Conservation (phyloP, 2,888 invertebrate genomes). For the Branchipolynoe longqiensis region DNA sequence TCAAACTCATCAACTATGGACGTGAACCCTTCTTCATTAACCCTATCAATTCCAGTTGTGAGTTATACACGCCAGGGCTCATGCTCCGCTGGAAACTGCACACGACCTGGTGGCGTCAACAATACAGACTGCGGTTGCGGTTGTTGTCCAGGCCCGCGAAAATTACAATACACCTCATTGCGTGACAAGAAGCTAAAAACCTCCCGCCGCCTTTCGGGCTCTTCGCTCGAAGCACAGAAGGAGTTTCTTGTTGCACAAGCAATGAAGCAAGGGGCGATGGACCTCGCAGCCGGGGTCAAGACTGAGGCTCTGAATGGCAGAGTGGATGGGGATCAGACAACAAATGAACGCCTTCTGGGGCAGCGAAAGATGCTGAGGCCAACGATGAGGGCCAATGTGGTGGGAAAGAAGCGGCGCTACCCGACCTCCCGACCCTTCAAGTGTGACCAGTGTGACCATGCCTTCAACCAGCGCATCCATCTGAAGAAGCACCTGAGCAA, state of each 20-base stretch:
- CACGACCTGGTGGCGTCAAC: neutral
- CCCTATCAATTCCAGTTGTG: constrained; percentile 73
- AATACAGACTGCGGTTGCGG: constrained; percentile 20
- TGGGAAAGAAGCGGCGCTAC: constrained; percentile 68
- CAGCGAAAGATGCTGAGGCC: neutral
- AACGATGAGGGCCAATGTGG: neutral
- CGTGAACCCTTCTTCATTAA: constrained; percentile 17
- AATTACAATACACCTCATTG: neutral
- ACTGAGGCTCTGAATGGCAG: constrained; percentile 6
- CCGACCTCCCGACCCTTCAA: constrained; percentile 78
- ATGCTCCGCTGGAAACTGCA: neutral
- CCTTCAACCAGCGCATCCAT: constrained; percentile 81
- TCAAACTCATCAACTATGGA: neutral
- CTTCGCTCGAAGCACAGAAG: no score
- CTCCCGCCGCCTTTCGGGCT: neutral
- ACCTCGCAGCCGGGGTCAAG: constrained; percentile 1
- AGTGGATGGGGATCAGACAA: constrained; percentile 33
- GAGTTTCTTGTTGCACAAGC: no score
- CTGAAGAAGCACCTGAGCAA: constrained; percentile 82
- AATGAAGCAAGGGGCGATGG: no score
- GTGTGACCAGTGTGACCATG: constrained; percentile 79
- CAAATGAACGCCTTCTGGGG: neutral
- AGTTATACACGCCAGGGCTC: constrained; percentile 22
- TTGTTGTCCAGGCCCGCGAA: neutral
- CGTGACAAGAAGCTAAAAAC: constrained; percentile 4